A percentile compares a stretch with the other conserved stretches of the same genome.
Evolutionary conservation across 2,888 invertebrate species (phyloP).

Genomic region (Hipparchia sbordonii): DNA sequence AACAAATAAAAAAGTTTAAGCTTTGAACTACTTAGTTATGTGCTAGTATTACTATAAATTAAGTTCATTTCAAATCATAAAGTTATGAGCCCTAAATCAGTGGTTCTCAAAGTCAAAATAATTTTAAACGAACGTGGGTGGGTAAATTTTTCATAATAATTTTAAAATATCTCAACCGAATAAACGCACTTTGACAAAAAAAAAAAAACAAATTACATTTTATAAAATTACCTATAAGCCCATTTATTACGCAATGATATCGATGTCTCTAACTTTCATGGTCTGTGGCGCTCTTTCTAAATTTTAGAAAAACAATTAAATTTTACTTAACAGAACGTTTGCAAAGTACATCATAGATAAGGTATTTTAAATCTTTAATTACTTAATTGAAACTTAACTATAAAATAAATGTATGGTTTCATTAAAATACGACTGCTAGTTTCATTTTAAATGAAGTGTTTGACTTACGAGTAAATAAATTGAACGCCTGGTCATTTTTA

Average conservation of each 20-base stretch:
- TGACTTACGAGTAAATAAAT: background rate
- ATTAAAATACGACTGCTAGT: background rate
- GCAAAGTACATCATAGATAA: constrained; percentile 13
- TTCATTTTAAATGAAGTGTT: background rate
- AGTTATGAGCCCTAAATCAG: background rate
- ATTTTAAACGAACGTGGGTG: background rate
- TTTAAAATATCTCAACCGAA: background rate
- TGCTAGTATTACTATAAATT: too few species aligned
- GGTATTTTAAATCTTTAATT: background rate
- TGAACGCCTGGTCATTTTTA: constrained; percentile 27
- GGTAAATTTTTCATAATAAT: background rate
- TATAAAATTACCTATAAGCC: background rate
- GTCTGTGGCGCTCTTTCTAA: constrained; percentile 34
- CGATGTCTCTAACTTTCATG: constrained; percentile 34
- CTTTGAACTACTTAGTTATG: too few species aligned
- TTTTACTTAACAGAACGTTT: background rate
- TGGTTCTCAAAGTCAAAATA: constrained; percentile 2
- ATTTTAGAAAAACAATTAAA: constrained; percentile 23
- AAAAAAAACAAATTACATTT: background rate
- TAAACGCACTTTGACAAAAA: background rate
- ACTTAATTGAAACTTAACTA: background rate
- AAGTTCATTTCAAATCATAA: too few species aligned
- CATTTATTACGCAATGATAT: constrained; percentile 32
- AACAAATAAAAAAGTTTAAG: too few species aligned
- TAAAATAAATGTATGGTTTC: background rate